Base-by-base conservation (phyloP, 2,113 vertebrate genomes). In the Ceuthmochares aereus region DNA sequence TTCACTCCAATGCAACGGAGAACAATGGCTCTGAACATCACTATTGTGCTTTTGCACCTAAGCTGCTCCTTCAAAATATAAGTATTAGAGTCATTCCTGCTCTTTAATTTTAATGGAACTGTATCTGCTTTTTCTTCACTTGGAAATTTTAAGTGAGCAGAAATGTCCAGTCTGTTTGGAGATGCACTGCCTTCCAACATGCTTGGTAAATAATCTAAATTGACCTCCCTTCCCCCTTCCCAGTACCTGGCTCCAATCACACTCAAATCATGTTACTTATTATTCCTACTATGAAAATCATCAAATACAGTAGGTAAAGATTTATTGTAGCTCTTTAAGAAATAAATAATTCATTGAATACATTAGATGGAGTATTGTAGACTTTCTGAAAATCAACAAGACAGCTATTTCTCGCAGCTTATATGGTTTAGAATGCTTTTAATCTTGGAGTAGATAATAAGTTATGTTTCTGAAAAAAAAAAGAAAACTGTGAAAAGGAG, bases 311-410 rank as follows among this genome's bases (percentile, higher is more conserved):
- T 93, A 97, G 93, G 97, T 89, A 96, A 96, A 98, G 95, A 97
- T 98, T 97, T 98, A 97, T 96, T 87, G 70, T 92, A 93, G 96
- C 84, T 91, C 95, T 97, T 97, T 97, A 91, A 96, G 96, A 97
- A 97, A 97, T 96, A 97, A 97, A 96, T 97, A 97, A 97, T 97
- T 97, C 94, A 96, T 96, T 97, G 91, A 96, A 94, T 97, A 94
- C 58, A 97, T 97, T 97, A 97, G 55, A 54, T 72, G 45, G 97
- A 97, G 81, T 87, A 97, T 94, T 97, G 58, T 97, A 95, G 95
- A 97, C 82, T 94, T 97, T 85, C 87, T 17, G 72, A 96, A 97
- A 97, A 97, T 97, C 95, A 97, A 83, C 76, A 96, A 78, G 93
- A 95, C 80, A 77, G 85, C 93, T 97, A 70, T 90, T 97, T 97